These are phyloP conservation scores for Danionella dracula DNA, from an alignment of 2,797 vertebrate species.

Conservation along the genomic window DNA sequence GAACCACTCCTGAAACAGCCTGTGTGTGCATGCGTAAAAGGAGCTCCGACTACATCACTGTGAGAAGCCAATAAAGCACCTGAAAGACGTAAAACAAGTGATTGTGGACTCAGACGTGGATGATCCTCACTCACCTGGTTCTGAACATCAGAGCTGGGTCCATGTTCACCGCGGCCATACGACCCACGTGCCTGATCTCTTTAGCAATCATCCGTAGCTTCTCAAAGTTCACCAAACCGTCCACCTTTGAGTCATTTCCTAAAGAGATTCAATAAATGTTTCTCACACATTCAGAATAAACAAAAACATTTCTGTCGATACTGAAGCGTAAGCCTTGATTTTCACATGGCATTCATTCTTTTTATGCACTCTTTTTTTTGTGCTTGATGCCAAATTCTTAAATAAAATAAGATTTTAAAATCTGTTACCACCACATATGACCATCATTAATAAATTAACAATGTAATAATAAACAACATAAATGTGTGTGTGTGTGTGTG, in stretches of 20 bases:
- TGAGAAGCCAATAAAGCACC: slow-evolving; percentile 9
- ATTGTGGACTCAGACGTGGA: background rate
- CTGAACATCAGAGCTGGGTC: slow-evolving; percentile 98
- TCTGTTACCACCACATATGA: no score
- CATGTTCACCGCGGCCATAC: slow-evolving; percentile 98
- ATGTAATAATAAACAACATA: no score
- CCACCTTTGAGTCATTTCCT: slow-evolving; percentile 98
- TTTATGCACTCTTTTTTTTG: no score
- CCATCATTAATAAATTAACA: no score
- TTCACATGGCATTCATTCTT: no score
- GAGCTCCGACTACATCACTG: slow-evolving; percentile 5
- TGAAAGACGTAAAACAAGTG: background rate
- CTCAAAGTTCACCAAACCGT: slow-evolving; percentile 97
- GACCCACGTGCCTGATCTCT: slow-evolving; percentile 94
- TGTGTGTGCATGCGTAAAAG: slow-evolving; percentile 17
- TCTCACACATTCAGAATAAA: background rate
- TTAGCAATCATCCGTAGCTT: slow-evolving; percentile 98
- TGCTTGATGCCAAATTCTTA: no score
- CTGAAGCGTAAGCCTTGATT: no score
- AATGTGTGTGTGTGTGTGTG: no score
- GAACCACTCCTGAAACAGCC: slow-evolving; percentile 17
- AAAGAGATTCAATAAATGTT: background rate
- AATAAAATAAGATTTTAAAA: no score
- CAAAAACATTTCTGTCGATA: no score
- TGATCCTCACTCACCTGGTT: slow-evolving; percentile 75